Conservation (phyloP, 1,140 invertebrate species). For the Drosophila mojavensis region DNA sequence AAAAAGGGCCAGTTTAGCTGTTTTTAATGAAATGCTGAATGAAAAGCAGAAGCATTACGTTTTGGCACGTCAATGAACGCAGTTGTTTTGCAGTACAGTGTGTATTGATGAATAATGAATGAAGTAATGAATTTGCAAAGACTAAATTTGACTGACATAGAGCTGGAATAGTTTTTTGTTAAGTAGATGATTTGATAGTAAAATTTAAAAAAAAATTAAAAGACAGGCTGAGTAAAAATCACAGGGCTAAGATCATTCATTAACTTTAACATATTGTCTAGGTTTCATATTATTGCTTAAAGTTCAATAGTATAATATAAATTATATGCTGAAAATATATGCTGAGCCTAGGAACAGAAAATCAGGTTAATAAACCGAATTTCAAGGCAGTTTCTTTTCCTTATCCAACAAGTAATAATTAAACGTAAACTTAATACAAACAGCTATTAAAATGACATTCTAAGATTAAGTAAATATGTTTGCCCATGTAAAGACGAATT, state of each 20-base stretch:
- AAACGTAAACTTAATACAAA: not conserved
- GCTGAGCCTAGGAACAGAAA: no score
- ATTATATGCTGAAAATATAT: no score
- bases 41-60: constrained; percentile 27
- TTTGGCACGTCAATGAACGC: constrained; percentile 27
- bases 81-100: not conserved
- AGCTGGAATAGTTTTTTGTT: no score
- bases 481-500: constrained; percentile 4
- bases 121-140: not conserved
- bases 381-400: not conserved
- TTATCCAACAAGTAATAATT: not conserved
- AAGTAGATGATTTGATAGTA: no score
- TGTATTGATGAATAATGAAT: not conserved
- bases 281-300: no score
- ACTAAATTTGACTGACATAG: not conserved
- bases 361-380: no score
- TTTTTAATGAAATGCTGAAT: constrained; percentile 45
- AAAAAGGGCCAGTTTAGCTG: constrained; percentile 3
- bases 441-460: not conserved
- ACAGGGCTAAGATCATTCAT: no score
- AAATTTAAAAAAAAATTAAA: no score
- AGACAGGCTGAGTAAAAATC: no score
- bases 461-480: constrained; percentile 4
- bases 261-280: no score
- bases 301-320: no score